Conservation (phyloP, 2,888 invertebrate species). For the Tolmerus cingulatus region DNA sequence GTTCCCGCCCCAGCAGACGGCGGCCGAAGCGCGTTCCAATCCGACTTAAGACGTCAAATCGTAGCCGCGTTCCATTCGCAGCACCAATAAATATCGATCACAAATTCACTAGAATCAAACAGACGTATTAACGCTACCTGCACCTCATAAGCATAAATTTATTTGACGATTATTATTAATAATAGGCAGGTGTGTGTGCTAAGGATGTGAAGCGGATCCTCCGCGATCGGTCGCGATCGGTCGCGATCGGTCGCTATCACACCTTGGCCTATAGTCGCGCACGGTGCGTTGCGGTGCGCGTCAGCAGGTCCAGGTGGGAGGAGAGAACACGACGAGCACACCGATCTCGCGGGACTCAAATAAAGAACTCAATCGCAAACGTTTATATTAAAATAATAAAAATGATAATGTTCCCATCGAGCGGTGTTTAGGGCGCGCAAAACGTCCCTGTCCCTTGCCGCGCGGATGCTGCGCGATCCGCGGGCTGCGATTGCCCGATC, state of each 20-base stretch:
- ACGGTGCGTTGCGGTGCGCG: background rate
- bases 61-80: constrained; percentile 22
- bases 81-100: constrained; percentile 47
- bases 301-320: constrained; percentile 45
- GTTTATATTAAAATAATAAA: constrained; percentile 49
- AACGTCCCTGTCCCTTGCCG: background rate
- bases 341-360: constrained; percentile 17
- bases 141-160: constrained; percentile 49
- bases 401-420: constrained; percentile 40
- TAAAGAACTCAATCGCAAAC: constrained; percentile 49
- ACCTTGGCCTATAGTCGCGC: background rate
- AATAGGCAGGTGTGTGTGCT: constrained; percentile 38
- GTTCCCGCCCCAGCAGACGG: constrained; percentile 22
- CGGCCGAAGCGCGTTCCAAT: background rate
- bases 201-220: constrained; percentile 1
- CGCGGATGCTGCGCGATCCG: constrained; percentile 1
- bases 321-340: constrained; percentile 42
- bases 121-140: constrained; percentile 50
- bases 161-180: constrained; percentile 46
- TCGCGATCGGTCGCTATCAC: background rate
- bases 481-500: background rate
- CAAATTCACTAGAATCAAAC: constrained; percentile 48
- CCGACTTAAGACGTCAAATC: constrained; percentile 19
- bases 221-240: background rate
- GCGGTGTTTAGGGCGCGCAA: background rate